Evolutionary conservation across 2,888 invertebrate species (phyloP), one percentile per base, ranked within the genome.

Genomic region (Stenotaenia linearis): DNA sequence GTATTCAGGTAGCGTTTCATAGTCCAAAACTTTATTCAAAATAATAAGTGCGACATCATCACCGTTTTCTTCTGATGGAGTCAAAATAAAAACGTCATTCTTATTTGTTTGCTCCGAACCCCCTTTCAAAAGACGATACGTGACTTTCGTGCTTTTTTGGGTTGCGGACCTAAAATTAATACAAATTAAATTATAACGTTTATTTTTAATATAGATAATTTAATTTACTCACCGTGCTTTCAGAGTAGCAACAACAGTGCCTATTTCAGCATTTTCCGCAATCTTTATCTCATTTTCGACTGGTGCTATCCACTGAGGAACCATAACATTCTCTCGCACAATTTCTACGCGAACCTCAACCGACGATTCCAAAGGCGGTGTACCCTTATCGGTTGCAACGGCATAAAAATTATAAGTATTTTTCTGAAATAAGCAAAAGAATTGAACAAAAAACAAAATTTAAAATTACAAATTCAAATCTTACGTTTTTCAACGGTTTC

Each of bases 91-190:
- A 0, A 93, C 93, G 83, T 92, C 92, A 85, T 90, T 90, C 85
- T 92, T 92, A 84, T 95, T 95, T 0, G 95, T 94, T 86, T 94
- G 94, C 83, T 92, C 92, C 0, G 94, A 94, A 84, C 93, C 91
- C 0, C 95, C 95, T 83, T 91, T 90, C 7, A 94, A 91, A 79
- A 96, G 87, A 10, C 35, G 61, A 35, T 78, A 78, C 7, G 69
- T 78, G 21, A 78, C 23, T 12, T 50, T 78, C 0, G 25, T 28
- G 6, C 25, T 50, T 2, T 21, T 45, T 1, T 23, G 25, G 21
- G 1, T 50, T 18, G 12, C 37, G 9, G 32, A 74, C n/a, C 75
- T 74, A 18, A 32, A 45, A 45, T n/a, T n/a, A n/a, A n/a, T n/a
- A n/a, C n/a, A n/a, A n/a, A n/a, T n/a, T n/a, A n/a, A n/a, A n/a